Evolutionary conservation across 2,797 vertebrate genomes (phyloP), one percentile per base, ranked within the genome.

Genomic region (Aplochiton taeniatus): DNA sequence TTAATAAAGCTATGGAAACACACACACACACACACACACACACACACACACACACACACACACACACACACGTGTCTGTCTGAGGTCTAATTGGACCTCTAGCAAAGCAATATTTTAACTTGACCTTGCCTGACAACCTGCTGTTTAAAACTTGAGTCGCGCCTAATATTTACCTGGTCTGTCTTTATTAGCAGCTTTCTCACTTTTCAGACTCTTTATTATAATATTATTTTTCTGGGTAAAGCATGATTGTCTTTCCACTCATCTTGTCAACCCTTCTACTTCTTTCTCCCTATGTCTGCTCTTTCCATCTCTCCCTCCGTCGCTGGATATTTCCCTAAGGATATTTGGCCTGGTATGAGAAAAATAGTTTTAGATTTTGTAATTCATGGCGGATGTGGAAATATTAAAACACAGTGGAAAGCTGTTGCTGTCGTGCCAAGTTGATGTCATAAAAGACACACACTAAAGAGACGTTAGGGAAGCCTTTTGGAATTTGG

Each of bases 401-500:
- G 86, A 87, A 87, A 86, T 62, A 51, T 49, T 78, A 69, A 83
- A 68, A 76, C 63, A 31, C 73, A 65, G 61, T 55, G 76, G 61
- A 78, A 76, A 70, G 43, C 31, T 63, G 78, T 80, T 76, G 66
- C 76, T 75, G 68, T 67, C 69, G 63, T 80, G 82, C 85, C 84
- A 86, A 81, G 31, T 31, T 31, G 31, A 62, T 77, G 59, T 84
- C 57, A 52, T 80, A 80, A 81, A 83, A 19, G 67, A 58, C 70
- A 61, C 58, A 64, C 48, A 42, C 55, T 58, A 46, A 46, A 75
- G 78, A 90, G 88, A 89, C 85, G 43, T 91, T 80, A 88, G 84
- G 75, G 74, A 82, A 89, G 71, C 70, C 0, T 77, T 56, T 68
- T 85, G 90, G 89, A 91, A 91, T 92, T 88, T 62, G 68, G 70